phyloP scores from a whole-genome alignment of 2,888 invertebrate species.

The Agrilus biguttatus region DNA sequence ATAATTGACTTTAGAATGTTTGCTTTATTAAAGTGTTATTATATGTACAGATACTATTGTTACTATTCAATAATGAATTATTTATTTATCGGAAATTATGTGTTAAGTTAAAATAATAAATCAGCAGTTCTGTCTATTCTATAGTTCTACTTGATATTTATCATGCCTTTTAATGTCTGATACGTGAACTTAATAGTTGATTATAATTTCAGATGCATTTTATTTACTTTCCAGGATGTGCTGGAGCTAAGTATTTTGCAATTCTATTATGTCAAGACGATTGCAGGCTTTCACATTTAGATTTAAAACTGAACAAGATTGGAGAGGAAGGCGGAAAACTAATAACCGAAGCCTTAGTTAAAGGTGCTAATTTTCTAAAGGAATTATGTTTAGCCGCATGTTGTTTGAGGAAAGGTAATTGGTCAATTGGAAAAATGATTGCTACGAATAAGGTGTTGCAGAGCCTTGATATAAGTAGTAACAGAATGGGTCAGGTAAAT shows the following conservation, averaged over 20 bases:
- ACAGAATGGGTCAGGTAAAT: constrained; percentile 27
- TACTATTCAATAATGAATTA: no score
- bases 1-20: no score
- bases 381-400: constrained; percentile 20
- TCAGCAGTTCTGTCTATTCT: no score
- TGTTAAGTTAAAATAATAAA: no score
- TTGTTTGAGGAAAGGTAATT: constrained; percentile 17
- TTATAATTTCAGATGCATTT: no score
- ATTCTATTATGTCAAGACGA: constrained; percentile 14
- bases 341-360: constrained; percentile 13
- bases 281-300: constrained; percentile 14
- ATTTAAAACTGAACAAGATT: constrained; percentile 21
- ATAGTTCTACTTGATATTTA: no score
- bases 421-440: constrained; percentile 17
- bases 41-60: no score
- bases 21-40: no score
- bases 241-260: constrained; percentile 17
- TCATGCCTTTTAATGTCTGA: no score
- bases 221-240: constrained; percentile 12
- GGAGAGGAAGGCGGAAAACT: constrained; percentile 15
- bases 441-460: constrained; percentile 17
- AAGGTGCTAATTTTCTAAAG: constrained; percentile 13
- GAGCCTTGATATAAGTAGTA: constrained; percentile 23
- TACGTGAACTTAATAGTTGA: no score
- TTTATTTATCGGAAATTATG: no score